Evolutionary conservation across 2,113 vertebrate species (phyloP).

Genomic region (Fulica atra): DNA sequence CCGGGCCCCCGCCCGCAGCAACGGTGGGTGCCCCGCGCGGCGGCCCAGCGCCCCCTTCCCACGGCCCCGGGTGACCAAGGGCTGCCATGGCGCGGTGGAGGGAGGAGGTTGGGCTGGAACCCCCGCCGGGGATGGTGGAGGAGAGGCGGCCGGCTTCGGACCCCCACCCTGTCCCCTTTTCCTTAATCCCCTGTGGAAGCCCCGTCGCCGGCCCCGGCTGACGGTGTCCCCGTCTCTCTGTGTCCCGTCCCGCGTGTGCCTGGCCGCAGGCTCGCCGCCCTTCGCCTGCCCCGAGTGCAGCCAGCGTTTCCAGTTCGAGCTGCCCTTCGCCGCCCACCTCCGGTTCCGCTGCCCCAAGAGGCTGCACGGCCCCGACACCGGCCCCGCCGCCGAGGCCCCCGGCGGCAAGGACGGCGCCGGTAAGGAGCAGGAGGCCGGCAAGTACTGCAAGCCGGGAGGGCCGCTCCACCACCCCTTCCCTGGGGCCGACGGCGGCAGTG

Average conservation of each 20-base stretch:
- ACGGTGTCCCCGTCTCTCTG: not conserved
- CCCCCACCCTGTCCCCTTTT: no score
- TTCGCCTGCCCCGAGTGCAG: slow-evolving; percentile 90
- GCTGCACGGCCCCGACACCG: slow-evolving; percentile 77
- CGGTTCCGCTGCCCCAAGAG: slow-evolving; percentile 95
- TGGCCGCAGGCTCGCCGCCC: slow-evolving; percentile 81
- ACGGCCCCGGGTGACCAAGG: not conserved
- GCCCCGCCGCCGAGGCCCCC: slow-evolving; percentile 73
- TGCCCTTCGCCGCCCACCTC: slow-evolving; percentile 90
- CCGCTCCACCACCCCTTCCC: not conserved
- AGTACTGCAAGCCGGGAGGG: slow-evolving; percentile 54
- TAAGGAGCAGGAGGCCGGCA: slow-evolving; percentile 71
- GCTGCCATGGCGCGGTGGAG: not conserved
- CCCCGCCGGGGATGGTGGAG: not conserved
- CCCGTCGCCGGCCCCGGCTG: not conserved
- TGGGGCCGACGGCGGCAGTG: slow-evolving; percentile 62
- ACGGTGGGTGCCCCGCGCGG: slow-evolving; percentile 78
- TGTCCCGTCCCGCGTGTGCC: not conserved
- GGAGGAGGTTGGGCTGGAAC: not conserved
- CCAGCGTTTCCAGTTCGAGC: slow-evolving; percentile 96
- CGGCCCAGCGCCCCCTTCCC: not conserved
- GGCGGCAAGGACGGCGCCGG: slow-evolving; percentile 70
- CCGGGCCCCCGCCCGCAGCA: slow-evolving; percentile 75
- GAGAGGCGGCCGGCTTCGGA: not conserved
- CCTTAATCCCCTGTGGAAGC: no score